Evolutionary conservation across 2,113 vertebrate genomes (phyloP).

Genomic region (Tachuris rubrigastra): DNA sequence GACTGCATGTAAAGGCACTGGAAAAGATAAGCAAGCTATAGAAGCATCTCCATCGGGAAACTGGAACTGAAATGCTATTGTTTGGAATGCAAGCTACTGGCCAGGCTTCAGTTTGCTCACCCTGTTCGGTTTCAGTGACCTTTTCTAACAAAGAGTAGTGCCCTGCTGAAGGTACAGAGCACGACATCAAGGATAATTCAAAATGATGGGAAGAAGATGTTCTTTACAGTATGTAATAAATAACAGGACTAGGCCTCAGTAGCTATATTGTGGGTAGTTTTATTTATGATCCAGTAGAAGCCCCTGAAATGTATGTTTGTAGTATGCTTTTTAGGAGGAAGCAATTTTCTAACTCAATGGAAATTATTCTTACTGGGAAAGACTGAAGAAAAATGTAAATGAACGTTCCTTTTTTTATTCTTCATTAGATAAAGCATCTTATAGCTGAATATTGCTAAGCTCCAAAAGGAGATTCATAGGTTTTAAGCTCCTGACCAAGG

Average conservation of each 20-base stretch:
- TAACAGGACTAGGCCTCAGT: background rate
- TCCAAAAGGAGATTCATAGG: background rate
- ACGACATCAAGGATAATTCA: background rate
- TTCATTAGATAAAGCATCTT: background rate
- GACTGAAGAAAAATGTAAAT: background rate
- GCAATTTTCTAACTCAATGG: background rate
- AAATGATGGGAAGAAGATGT: conserved; percentile 28
- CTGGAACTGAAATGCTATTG: background rate
- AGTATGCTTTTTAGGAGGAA: background rate
- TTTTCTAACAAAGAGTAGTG: background rate
- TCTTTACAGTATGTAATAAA: conserved; percentile 37
- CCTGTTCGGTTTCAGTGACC: background rate
- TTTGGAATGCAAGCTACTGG: background rate
- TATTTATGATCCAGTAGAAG: conserved; percentile 1
- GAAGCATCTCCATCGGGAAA: conserved; percentile 12
- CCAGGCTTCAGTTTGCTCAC: background rate
- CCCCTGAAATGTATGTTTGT: conserved; percentile 3
- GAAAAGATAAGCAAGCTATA: conserved; percentile 24
- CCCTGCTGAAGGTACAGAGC: background rate
- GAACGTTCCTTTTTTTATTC: background rate
- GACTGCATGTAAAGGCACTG: background rate
- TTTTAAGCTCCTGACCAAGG: background rate
- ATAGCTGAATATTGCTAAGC: background rate
- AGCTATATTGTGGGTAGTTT: background rate
- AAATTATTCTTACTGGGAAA: background rate